Percentiles rank a stretch among this genome's conserved stretches.
These are phyloP conservation scores for Heteronetta atricapilla DNA, from an alignment of 2,113 vertebrate species.

Conservation along the genomic window DNA sequence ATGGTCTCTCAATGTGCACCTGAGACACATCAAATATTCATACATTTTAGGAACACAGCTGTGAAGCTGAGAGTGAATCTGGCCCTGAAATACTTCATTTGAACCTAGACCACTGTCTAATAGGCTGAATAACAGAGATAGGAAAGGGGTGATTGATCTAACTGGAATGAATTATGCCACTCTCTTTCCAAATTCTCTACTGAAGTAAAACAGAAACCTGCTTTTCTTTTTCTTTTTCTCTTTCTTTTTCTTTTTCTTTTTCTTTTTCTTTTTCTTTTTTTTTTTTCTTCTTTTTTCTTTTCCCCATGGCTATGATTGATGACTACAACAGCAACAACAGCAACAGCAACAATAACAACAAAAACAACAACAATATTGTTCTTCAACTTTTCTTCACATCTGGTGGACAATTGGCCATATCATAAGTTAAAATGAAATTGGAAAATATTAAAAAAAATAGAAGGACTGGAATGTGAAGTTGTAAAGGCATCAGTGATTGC, in stretches of 20 bases:
- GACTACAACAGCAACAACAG: constrained; percentile 37
- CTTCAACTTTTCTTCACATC: constrained; percentile 37
- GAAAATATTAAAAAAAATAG: not conserved
- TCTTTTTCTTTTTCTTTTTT: constrained; percentile 3
- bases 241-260: constrained; percentile 1
- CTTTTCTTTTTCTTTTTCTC: not conserved
- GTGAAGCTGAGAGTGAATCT: constrained; percentile 5
- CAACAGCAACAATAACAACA: constrained; percentile 45
- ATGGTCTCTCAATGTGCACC: constrained; percentile 28
- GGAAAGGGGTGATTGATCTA: constrained; percentile 32
- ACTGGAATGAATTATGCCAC: constrained; percentile 24
- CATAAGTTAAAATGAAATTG: not conserved
- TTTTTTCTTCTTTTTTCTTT: too few relatives aligned
- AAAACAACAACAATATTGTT: not conserved
- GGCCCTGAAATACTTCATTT: constrained; percentile 33
- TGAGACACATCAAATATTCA: constrained; percentile 54
- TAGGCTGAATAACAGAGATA: constrained; percentile 47
- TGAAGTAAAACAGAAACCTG: constrained; percentile 52
- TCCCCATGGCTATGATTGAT: constrained; percentile 41
- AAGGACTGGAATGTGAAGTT: not conserved
- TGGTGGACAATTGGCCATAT: not conserved
- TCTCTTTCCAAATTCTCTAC: constrained; percentile 48
- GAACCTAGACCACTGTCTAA: constrained; percentile 41
- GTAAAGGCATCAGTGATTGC: not conserved
- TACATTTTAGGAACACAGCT: constrained; percentile 54